Base-by-base conservation (phyloP, 2,113 vertebrate species). In the Electrona antarctica region DNA sequence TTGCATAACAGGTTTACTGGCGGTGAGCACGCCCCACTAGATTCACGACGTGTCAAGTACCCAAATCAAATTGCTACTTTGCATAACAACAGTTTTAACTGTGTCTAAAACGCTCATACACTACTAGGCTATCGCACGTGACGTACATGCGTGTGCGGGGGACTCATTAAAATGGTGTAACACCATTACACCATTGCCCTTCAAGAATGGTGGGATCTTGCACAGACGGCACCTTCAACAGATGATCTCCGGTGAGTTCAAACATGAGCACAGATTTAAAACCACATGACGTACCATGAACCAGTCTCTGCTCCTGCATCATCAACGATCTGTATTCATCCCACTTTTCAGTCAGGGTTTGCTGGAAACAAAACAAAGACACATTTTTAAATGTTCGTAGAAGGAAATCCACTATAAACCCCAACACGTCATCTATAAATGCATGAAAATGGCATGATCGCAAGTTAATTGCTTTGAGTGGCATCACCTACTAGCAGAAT, bases 301-400 rank as follows among this genome's bases (percentile, higher is more conserved):
- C 92, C 8, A 98, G 92, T 65, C 95, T 92, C 93, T 98, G 97
- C 81, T 98, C 97, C 88, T 98, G 96, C 69, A 97, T 93, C 95
- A 96, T 97, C 46, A 98, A 82, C 0, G 95, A 97, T 21, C 96
- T 93, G 76, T 97, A 98, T 63, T 98, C 97, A 0, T 96, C 96
- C 96, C 96, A 98, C 78, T 98, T 98, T 91, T 98, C 97, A 11
- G 96, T 95, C 3, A 98, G 92, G 0, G 95, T 96, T 98, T 98
- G 97, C 97, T 98, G 85, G 0, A 86, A 85, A 80, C 65, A 55
- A 73, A 64, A 60, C 70, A 6, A 76, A 66, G 7, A 8, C 2
- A n/a, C 0, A 46, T 29, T 45, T 13, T 54, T 15, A 63, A 65
- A 52, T 41, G 33, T 9, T 61, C 33, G 47, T 9, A 3, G 28